These are phyloP conservation scores for Plecturocebus donacophilus DNA, from an alignment of 2,113 vertebrate species.

Conservation along the genomic window DNA sequence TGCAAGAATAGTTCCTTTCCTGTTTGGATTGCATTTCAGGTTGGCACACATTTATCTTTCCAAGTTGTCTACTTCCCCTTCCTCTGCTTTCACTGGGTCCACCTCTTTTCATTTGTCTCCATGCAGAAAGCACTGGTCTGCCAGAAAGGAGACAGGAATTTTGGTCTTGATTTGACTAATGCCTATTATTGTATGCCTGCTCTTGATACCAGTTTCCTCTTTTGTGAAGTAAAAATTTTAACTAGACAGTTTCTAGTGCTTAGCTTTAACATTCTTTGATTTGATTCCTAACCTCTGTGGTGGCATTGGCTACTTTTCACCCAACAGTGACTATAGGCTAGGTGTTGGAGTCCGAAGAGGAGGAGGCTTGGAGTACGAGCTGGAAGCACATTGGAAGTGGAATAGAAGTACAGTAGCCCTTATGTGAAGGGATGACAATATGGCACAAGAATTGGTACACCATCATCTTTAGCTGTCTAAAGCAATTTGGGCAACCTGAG, in stretches of 20 bases:
- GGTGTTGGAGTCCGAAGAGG: background rate
- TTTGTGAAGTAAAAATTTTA: slow-evolving; percentile 13
- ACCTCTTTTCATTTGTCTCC: background rate
- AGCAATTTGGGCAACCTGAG: background rate
- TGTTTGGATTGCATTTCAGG: background rate
- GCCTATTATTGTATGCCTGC: background rate
- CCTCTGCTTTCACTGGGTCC: background rate
- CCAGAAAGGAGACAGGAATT: background rate
- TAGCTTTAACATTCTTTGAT: background rate
- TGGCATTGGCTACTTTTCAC: background rate
- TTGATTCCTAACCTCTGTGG: slow-evolving; percentile 1
- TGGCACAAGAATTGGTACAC: background rate
- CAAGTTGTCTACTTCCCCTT: background rate
- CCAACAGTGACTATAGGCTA: background rate
- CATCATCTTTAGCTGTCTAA: background rate
- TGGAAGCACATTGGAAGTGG: background rate
- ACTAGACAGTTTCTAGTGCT: background rate
- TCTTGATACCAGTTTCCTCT: background rate
- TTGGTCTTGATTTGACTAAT: background rate
- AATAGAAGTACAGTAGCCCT: background rate
- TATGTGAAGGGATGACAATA: background rate
- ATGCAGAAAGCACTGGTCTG: background rate
- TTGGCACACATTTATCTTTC: background rate
- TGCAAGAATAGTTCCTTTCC: background rate
- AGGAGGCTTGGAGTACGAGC: background rate